phyloP scores from a whole-genome alignment of 1,140 invertebrate genomes.

The Apis mellifera region DNA sequence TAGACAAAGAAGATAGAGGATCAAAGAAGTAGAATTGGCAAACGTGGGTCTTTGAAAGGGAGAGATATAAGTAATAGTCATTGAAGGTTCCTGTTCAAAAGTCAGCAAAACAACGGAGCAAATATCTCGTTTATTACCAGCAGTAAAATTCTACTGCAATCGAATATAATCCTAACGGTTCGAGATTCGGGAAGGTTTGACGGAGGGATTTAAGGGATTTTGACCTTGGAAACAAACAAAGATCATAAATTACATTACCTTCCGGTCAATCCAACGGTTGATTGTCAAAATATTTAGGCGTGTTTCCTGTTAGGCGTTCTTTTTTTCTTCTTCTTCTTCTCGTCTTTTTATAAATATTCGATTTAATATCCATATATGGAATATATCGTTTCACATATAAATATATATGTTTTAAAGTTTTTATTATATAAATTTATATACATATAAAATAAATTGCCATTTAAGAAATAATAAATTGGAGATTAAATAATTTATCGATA shows the following conservation, averaged over 20 bases:
- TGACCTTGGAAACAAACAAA: neutral
- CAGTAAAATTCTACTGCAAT: slow-evolving; percentile 37
- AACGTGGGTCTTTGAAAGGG: neutral
- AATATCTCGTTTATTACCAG: slow-evolving; percentile 31
- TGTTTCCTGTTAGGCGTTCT: too few species aligned
- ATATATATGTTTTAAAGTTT: too few species aligned
- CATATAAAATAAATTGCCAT: too few species aligned
- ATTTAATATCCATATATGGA: too few species aligned
- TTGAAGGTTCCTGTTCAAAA: slow-evolving; percentile 26
- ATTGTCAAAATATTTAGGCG: slow-evolving; percentile 43
- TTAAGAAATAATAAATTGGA: too few species aligned
- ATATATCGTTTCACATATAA: too few species aligned
- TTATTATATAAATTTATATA: too few species aligned
- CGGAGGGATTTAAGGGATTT: too few species aligned
- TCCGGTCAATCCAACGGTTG: neutral
- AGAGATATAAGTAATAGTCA: neutral
- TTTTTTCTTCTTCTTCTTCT: too few species aligned
- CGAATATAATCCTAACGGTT: slow-evolving; percentile 11
- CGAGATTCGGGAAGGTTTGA: too few species aligned
- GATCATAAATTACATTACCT: slow-evolving; percentile 1
- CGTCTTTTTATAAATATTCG: neutral
- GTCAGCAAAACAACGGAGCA: slow-evolving; percentile 28
- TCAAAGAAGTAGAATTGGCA: neutral
- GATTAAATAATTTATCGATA: too few species aligned
- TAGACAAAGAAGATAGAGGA: too few species aligned